phyloP scores from a whole-genome alignment of 2,113 vertebrate species.

The Osmerus mordax region DNA sequence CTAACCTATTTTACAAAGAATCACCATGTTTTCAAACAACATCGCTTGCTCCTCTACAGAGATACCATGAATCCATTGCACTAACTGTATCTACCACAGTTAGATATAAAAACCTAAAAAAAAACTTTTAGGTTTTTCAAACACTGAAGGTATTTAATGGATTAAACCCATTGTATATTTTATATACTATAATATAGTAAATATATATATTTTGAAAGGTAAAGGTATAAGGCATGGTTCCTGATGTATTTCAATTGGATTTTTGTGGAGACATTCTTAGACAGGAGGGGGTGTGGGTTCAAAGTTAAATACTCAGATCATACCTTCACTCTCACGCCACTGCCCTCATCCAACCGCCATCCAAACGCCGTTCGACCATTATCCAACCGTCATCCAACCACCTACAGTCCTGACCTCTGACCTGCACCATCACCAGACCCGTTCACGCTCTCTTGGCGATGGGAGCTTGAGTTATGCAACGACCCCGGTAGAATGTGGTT shows the following conservation, averaged over 20 bases:
- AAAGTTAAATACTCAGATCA: constrained; percentile 63
- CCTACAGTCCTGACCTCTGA: constrained; percentile 44
- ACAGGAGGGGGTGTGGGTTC: constrained; percentile 71
- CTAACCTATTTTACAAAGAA: constrained; percentile 67
- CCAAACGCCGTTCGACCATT: constrained; percentile 36
- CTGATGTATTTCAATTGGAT: constrained; percentile 69
- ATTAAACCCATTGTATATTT: constrained; percentile 79
- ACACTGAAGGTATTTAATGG: constrained; percentile 72
- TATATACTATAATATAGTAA: constrained; percentile 75
- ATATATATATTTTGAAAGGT: constrained; percentile 81
- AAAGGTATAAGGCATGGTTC: constrained; percentile 73
- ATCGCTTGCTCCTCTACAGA: constrained; percentile 69
- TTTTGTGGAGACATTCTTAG: constrained; percentile 66
- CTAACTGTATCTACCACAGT: constrained; percentile 70
- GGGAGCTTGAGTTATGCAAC: constrained; percentile 77
- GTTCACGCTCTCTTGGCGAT: constrained; percentile 65
- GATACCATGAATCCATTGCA: constrained; percentile 68
- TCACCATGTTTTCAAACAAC: constrained; percentile 72
- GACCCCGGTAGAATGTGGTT: constrained; percentile 79
- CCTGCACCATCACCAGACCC: constrained; percentile 59
- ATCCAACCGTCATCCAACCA: constrained; percentile 56
- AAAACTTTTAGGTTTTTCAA: constrained; percentile 5
- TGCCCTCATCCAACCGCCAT: constrained; percentile 41
- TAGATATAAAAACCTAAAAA: constrained; percentile 12
- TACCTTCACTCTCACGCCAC: constrained; percentile 60